Evolutionary conservation across 2,113 vertebrate genomes (phyloP).

Genomic region (Eclectus roratus): DNA sequence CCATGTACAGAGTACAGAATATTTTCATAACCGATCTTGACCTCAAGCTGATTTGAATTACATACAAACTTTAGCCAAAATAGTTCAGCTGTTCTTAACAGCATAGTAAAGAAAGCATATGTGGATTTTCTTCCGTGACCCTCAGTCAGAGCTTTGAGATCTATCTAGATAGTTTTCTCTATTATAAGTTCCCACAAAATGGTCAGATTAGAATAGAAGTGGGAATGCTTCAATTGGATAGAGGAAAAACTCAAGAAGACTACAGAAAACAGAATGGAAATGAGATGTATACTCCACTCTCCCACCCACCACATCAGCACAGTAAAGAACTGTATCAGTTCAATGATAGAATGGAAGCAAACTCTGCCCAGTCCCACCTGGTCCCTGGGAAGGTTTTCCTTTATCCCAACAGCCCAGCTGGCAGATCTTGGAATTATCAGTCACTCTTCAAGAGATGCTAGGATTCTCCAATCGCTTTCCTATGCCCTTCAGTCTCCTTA

Average conservation of each 20-base stretch:
- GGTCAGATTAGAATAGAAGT: not conserved
- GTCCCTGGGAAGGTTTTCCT: not conserved
- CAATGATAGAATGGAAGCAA: not conserved
- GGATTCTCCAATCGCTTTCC: not conserved
- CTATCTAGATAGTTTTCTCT: not conserved
- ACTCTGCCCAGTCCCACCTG: not conserved
- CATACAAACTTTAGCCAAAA: not conserved
- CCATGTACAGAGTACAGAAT: not conserved
- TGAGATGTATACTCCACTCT: rapidly evolving
- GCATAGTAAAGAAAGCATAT: not conserved
- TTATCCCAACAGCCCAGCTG: not conserved
- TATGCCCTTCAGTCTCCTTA: not conserved
- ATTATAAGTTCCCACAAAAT: not conserved
- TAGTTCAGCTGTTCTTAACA: not conserved
- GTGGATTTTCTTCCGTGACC: not conserved
- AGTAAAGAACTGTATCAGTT: not conserved
- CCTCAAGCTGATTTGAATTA: not conserved
- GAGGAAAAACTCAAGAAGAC: not conserved
- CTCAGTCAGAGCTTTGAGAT: not conserved
- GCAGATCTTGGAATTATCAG: not conserved
- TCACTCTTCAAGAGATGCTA: not conserved
- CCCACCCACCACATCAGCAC: not conserved
- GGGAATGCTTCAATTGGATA: not conserved
- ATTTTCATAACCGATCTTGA: not conserved
- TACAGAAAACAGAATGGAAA: not conserved